Conservation (phyloP, 2,113 vertebrate genomes). For the Laterallus jamaicensis region DNA sequence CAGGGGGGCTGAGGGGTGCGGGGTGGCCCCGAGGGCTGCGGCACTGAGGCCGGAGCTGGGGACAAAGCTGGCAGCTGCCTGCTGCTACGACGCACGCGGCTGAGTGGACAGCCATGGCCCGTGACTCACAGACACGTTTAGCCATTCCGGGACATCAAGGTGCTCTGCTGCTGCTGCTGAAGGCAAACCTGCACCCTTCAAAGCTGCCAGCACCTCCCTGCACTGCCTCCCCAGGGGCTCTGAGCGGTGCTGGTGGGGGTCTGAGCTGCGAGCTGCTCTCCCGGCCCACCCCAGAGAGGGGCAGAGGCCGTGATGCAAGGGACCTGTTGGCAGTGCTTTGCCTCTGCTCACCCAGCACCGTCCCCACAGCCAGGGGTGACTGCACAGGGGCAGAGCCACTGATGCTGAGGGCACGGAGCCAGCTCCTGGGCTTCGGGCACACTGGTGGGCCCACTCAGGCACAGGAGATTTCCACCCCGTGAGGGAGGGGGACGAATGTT, state of each 20-base stretch:
- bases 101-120: not conserved
- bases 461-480: not conserved
- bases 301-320: rapidly evolving
- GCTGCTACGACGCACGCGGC: not conserved
- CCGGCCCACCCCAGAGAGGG: not conserved
- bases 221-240: not conserved
- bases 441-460: rapidly evolving
- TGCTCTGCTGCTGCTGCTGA: conserved; percentile 34
- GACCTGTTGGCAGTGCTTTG: not conserved
- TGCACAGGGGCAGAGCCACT: not conserved
- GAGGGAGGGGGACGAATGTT: not conserved
- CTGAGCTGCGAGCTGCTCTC: not conserved
- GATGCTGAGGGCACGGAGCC: rapidly evolving
- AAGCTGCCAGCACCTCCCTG: conserved; percentile 5
- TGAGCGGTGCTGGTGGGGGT: not conserved
- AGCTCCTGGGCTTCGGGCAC: rapidly evolving
- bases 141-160: not conserved
- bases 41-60: not conserved
- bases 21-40: not conserved
- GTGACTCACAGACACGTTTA: not conserved
- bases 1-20: not conserved
- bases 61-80: not conserved
- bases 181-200: not conserved
- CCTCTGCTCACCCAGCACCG: not conserved
- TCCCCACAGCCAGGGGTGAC: rapidly evolving